Evolutionary conservation across 2,888 invertebrate genomes (phyloP).

Genomic region (Panorpa germanica): DNA sequence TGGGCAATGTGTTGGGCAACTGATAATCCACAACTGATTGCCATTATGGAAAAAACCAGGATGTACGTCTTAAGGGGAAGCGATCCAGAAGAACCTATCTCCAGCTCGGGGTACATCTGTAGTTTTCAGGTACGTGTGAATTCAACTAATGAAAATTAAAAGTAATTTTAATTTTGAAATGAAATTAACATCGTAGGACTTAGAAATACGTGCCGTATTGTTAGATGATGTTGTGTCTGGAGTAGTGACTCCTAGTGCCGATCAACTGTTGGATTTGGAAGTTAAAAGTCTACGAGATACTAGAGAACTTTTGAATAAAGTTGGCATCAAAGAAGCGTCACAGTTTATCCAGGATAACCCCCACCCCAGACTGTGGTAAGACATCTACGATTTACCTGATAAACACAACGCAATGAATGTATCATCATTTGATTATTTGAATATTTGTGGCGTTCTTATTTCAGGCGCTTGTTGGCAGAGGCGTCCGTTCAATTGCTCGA

Average conservation of each 20-base stretch:
- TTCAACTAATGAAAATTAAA: background rate
- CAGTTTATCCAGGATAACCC: slow-evolving; percentile 94
- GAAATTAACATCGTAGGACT: slow-evolving; percentile 37
- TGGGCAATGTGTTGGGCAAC: slow-evolving; percentile 95
- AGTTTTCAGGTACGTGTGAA: slow-evolving; percentile 43
- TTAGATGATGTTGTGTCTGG: slow-evolving; percentile 79
- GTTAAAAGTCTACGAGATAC: slow-evolving; percentile 90
- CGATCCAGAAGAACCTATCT: slow-evolving; percentile 88
- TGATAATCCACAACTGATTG: slow-evolving; percentile 81
- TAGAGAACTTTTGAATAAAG: slow-evolving; percentile 75
- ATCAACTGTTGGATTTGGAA: slow-evolving; percentile 68
- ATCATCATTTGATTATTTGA: background rate
- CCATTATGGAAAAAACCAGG: slow-evolving; percentile 91
- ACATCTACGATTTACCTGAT: too few relatives aligned
- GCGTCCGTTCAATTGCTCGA: slow-evolving; percentile 78
- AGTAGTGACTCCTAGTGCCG: slow-evolving; percentile 46
- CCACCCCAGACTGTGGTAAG: slow-evolving; percentile 89
- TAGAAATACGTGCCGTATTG: slow-evolving; percentile 82
- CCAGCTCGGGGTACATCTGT: slow-evolving; percentile 85
- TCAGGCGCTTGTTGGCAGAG: slow-evolving; percentile 77
- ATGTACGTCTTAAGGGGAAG: slow-evolving; percentile 82
- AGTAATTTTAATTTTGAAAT: slow-evolving; percentile 7
- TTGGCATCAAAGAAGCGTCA: slow-evolving; percentile 81
- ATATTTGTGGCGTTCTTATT: slow-evolving; percentile 13
- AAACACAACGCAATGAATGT: too few relatives aligned